phyloP scores from a whole-genome alignment of 2,888 invertebrate species.

The Polydrusus cervinus region DNA sequence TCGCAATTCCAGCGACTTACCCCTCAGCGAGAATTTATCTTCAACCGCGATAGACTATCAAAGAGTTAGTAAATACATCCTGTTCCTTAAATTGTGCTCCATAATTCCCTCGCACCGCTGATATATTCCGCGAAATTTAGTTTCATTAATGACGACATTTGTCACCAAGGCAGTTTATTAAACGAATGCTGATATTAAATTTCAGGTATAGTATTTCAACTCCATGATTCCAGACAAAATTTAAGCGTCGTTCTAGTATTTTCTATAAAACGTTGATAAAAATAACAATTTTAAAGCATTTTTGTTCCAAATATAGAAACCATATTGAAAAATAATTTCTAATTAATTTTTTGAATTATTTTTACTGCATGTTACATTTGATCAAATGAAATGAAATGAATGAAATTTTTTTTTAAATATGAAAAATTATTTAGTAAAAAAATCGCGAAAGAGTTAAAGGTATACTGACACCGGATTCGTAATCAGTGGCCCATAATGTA shows the following conservation, averaged over 20 bases:
- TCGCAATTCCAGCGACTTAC: slow-evolving; percentile 28
- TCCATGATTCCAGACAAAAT: background rate
- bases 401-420: too few relatives aligned
- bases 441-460: too few relatives aligned
- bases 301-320: too few relatives aligned
- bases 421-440: too few relatives aligned
- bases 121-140: slow-evolving; percentile 41
- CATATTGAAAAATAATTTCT: too few relatives aligned
- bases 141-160: slow-evolving; percentile 41
- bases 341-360: too few relatives aligned
- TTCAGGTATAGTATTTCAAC: background rate
- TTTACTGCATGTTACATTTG: too few relatives aligned
- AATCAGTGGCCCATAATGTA: too few relatives aligned
- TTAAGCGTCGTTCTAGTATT: background rate
- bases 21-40: slow-evolving; percentile 29
- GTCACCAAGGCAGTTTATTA: slow-evolving; percentile 37
- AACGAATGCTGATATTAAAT: slow-evolving; percentile 34
- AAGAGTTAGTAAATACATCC: slow-evolving; percentile 40
- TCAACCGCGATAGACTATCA: slow-evolving; percentile 33
- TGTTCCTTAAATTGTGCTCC: slow-evolving; percentile 39
- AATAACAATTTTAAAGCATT: too few relatives aligned
- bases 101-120: slow-evolving; percentile 36
- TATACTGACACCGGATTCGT: too few relatives aligned
- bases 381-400: too few relatives aligned
- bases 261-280: too few relatives aligned